Base-by-base conservation (phyloP, 2,888 invertebrate genomes). In the Melanchra persicariae region DNA sequence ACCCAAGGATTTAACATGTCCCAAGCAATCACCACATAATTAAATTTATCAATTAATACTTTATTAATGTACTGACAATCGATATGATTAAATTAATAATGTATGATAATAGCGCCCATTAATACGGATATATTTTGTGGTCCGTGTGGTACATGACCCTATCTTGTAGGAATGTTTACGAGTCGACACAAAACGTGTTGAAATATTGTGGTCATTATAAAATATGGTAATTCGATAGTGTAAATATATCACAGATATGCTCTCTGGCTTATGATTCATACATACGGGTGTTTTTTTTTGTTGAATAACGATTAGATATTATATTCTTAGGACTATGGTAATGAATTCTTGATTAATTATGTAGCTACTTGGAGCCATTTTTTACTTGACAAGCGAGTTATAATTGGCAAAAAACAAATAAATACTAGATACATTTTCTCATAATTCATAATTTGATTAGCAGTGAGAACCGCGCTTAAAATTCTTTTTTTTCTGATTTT, bases 151-250 rank as follows among this genome's bases (percentile, higher is more conserved):
- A 49, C 49, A 47, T 45, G 66, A 45, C 45, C 54, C 19, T 47
- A 49, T n/a, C 58, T 69, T 22, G 4, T 43, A 65, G 26, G 59
- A 58, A 61, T 71, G 61, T 67, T 49, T 57, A 65, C 66, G 61
- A 8, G 24, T 51, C n/a, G 7, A 57, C 47, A 57, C 43, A 61
- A 69, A 47, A 47, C 15, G 58, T 47, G 43, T 54, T 84, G 74
- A 79, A 54, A 83, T 83, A 79, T 61, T 19, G 52, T 59, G 47
- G 17, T 66, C 63, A 62, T 76, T 84, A 74, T 79, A 52, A 74
- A 68, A 79, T 76, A 80, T 80, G 74, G 67, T 68, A 79, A 79
- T 71, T 58, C 22, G 19, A 74, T 70, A n/a, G 64, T 68, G 70
- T 70, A 54, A 60, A 55, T 77, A 58, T 66, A 61, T 72, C 40